phyloP scores from a whole-genome alignment of 2,113 vertebrate species.

The Sorex fumeus region DNA sequence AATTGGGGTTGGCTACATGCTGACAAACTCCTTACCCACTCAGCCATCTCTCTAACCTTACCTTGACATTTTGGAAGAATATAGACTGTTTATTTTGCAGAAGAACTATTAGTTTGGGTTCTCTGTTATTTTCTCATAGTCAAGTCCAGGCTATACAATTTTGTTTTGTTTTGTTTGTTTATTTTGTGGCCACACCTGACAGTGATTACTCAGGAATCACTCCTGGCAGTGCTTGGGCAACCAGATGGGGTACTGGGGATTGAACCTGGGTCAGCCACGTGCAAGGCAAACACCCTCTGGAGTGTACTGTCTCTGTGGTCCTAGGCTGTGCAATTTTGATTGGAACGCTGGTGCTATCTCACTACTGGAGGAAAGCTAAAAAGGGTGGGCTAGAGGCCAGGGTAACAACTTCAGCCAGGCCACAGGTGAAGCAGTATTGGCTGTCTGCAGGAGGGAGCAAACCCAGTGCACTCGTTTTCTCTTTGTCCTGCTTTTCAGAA shows the following conservation, averaged over 20 bases:
- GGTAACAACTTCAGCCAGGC: background rate
- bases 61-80: conserved; percentile 59
- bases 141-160: conserved; percentile 25
- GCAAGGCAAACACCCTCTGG: too few species aligned
- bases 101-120: conserved; percentile 41
- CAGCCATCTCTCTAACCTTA: conserved; percentile 25
- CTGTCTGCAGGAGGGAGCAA: conserved; percentile 44
- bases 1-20: too few species aligned
- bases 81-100: conserved; percentile 57
- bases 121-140: conserved; percentile 41
- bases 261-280: too few species aligned
- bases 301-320: too few species aligned
- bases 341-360: conserved; percentile 48
- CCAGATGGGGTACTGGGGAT: too few species aligned
- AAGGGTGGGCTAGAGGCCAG: background rate
- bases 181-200: too few species aligned
- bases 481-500: conserved; percentile 80
- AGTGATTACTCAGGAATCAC: too few species aligned
- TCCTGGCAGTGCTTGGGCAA: too few species aligned
- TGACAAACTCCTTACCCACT: conserved; percentile 2
- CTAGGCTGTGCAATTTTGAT: conserved; percentile 20
- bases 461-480: conserved; percentile 72
- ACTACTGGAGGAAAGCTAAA: conserved; percentile 21
- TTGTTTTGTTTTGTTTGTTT: background rate
- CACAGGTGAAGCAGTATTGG: conserved; percentile 50